These are phyloP conservation scores for Deilephila elpenor DNA, from an alignment of 2,888 invertebrate species.

Conservation along the genomic window DNA sequence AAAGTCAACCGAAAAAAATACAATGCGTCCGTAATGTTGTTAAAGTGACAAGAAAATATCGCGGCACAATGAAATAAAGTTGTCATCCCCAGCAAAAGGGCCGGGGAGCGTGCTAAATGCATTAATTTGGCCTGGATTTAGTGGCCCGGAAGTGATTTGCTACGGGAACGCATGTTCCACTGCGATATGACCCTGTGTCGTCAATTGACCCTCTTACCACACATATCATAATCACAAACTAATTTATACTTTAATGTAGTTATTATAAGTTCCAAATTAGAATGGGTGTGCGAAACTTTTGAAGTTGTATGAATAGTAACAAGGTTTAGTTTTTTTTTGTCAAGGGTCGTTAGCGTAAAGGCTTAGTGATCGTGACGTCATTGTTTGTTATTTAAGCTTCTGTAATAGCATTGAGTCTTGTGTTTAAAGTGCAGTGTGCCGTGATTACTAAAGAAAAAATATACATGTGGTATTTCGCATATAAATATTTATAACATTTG, in stretches of 20 bases:
- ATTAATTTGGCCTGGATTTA: slow-evolving; percentile 84
- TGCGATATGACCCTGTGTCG: slow-evolving; percentile 76
- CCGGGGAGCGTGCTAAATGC: slow-evolving; percentile 83
- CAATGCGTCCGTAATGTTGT: slow-evolving; percentile 57
- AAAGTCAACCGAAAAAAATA: slow-evolving; percentile 46
- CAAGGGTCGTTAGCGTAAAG: slow-evolving; percentile 67
- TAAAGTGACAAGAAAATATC: slow-evolving; percentile 83
- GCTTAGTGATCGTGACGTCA: slow-evolving; percentile 52
- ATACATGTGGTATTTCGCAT: not conserved
- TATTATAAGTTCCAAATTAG: slow-evolving; percentile 51
- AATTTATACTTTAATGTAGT: slow-evolving; percentile 60
- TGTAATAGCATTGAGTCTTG: slow-evolving; percentile 13
- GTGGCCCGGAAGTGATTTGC: slow-evolving; percentile 85
- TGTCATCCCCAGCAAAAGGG: slow-evolving; percentile 80
- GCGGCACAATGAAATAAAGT: slow-evolving; percentile 82
- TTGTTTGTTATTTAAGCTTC: slow-evolving; percentile 39
- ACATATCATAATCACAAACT: slow-evolving; percentile 45
- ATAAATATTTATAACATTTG: not conserved
- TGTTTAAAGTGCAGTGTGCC: not conserved
- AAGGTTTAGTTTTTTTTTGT: slow-evolving; percentile 68
- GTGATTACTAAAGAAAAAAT: not conserved
- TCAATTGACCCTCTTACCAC: slow-evolving; percentile 72
- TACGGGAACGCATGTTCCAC: slow-evolving; percentile 80
- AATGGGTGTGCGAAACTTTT: slow-evolving; percentile 42
- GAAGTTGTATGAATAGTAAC: slow-evolving; percentile 62